Evolutionary conservation across 53 echinoderm and acorn worm genomes (phyloP).

Genomic region (Echinometra lucunter): DNA sequence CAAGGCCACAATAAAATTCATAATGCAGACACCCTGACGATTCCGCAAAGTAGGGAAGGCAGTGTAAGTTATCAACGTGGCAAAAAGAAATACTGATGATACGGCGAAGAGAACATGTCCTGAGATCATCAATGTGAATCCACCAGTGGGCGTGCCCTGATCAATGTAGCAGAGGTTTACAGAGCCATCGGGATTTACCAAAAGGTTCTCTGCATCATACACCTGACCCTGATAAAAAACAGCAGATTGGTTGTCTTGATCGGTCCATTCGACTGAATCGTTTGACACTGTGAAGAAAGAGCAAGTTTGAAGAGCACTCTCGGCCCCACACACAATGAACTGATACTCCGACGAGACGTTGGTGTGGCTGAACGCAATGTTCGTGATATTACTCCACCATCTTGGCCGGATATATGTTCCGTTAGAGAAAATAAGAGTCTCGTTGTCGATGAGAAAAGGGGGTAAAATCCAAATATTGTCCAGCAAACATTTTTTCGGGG

Average conservation of each 20-base stretch:
- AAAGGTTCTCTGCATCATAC: constrained; percentile 6
- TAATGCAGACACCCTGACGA: constrained; percentile 57
- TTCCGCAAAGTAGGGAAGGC: constrained; percentile 49
- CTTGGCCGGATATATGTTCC: constrained; percentile 27
- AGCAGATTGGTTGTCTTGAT: constrained; percentile 2
- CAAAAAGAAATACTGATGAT: constrained; percentile 35
- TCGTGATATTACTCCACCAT: constrained; percentile 34
- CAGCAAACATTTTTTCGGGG: neutral
- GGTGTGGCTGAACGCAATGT: neutral
- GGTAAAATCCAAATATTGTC: constrained; percentile 1
- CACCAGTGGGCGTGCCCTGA: neutral
- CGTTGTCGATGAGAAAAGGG: constrained; percentile 11
- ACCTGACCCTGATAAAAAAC: neutral
- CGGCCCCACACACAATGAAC: neutral
- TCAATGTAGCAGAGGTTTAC: constrained; percentile 15
- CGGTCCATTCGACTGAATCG: constrained; percentile 32
- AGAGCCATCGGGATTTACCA: constrained; percentile 9
- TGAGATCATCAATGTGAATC: neutral
- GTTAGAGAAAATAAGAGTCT: constrained; percentile 33
- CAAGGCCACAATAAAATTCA: constrained; percentile 56
- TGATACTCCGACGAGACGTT: neutral
- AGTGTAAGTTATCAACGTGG: constrained; percentile 48
- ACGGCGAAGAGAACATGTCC: constrained; percentile 49
- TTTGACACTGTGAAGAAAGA: neutral
- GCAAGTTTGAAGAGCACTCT: constrained; percentile 24